These are phyloP conservation scores for Laterallus jamaicensis DNA, from an alignment of 2,113 vertebrate genomes.

Conservation along the genomic window DNA sequence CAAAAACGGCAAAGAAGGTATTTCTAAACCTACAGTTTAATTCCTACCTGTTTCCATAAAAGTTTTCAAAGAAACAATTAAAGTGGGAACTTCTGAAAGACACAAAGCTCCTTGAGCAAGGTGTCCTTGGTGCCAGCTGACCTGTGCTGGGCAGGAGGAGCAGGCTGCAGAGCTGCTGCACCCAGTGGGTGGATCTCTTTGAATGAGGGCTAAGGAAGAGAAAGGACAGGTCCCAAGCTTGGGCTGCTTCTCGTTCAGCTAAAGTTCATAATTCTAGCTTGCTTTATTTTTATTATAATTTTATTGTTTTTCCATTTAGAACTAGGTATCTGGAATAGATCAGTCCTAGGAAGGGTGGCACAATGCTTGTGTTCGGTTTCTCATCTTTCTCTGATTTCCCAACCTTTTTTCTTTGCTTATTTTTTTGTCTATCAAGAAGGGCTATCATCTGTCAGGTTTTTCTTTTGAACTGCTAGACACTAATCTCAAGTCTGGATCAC, in stretches of 20 bases:
- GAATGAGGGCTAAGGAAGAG: background rate
- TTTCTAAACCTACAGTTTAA: background rate
- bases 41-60: background rate
- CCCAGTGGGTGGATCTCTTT: background rate
- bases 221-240: accelerated
- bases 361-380: background rate
- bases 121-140: too few relatives aligned
- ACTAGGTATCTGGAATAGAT: background rate
- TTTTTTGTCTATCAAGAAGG: background rate
- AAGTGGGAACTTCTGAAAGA: background rate
- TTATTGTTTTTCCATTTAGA: background rate
- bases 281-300: too few relatives aligned
- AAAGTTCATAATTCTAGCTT: background rate
- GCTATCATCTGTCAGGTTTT: background rate
- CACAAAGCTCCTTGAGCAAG: background rate
- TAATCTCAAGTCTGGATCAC: background rate
- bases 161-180: background rate
- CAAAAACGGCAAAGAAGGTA: background rate
- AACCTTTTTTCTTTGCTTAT: background rate
- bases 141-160: background rate
- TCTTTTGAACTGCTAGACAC: background rate
- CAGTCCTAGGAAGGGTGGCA: background rate
- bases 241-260: background rate
- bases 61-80: background rate
- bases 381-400: background rate